Evolutionary conservation across 2,113 vertebrate species (phyloP).

Genomic region (Tursiops truncatus): DNA sequence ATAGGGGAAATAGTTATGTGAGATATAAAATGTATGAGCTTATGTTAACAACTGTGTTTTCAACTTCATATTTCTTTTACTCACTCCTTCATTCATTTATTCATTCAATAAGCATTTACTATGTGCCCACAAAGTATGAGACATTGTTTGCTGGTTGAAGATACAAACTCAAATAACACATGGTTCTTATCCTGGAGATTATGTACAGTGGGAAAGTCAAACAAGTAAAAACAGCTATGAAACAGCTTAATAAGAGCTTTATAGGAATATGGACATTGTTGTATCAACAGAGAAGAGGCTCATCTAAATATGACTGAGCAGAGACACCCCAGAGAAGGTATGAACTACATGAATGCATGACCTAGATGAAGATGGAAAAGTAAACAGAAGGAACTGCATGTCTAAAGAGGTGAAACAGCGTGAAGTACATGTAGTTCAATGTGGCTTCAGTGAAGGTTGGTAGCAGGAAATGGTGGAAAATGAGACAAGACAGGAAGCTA

Average conservation of each 20-base stretch:
- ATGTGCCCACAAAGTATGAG: background rate
- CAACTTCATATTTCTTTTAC: background rate
- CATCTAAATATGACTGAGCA: background rate
- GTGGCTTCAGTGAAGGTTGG: background rate
- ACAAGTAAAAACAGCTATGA: background rate
- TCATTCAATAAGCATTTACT: background rate
- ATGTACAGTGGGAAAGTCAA: background rate
- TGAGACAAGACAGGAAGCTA: background rate
- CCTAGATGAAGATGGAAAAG: background rate
- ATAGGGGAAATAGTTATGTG: background rate
- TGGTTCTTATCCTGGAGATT: background rate
- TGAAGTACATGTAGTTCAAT: background rate
- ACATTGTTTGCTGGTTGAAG: background rate
- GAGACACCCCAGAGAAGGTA: background rate
- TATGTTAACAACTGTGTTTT: background rate
- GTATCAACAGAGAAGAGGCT: background rate
- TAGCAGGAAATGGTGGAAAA: conserved; percentile 12
- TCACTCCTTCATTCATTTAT: background rate
- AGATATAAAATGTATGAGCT: background rate
- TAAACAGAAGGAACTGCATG: background rate
- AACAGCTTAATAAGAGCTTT: background rate
- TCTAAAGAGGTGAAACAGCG: background rate
- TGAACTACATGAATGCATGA: background rate
- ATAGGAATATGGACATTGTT: background rate
- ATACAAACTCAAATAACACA: background rate